Percentiles rank a stretch among this genome's conserved stretches.
Evolutionary conservation across 2,113 vertebrate species (phyloP).

Genomic region (Sinocyclocheilus maitianheensis): DNA sequence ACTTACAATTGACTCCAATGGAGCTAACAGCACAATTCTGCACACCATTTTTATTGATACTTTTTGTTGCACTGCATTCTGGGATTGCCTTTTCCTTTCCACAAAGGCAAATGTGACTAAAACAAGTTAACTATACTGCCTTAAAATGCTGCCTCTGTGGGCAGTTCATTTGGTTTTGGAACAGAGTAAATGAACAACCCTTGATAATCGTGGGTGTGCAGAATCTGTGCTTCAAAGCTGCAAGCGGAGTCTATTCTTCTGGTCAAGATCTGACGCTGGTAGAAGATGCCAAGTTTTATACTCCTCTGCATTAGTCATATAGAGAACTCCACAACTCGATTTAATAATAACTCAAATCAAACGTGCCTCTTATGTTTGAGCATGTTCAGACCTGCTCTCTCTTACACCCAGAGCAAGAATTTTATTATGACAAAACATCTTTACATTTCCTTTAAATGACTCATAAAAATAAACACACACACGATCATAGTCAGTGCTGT

Average conservation of each 20-base stretch:
- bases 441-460: slow-evolving; percentile 1
- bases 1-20: background rate
- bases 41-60: background rate
- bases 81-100: background rate
- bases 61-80: background rate
- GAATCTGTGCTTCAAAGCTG: slow-evolving; percentile 30
- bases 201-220: slow-evolving; percentile 1
- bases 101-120: background rate
- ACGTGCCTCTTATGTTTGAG: background rate
- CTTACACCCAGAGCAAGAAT: background rate
- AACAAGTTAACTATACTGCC: background rate
- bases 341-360: slow-evolving; percentile 19
- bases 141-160: background rate
- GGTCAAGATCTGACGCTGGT: background rate
- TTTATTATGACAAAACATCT: background rate
- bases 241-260: slow-evolving; percentile 9
- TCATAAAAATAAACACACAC: slow-evolving; percentile 3
- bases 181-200: background rate
- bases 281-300: background rate
- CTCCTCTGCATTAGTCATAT: slow-evolving; percentile 40
- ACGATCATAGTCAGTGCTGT: slow-evolving; percentile 8
- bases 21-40: no score
- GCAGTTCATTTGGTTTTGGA: slow-evolving; percentile 1
- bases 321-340: slow-evolving; percentile 2
- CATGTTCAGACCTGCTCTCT: slow-evolving; percentile 37